Evolutionary conservation across 2,888 invertebrate genomes (phyloP).

Genomic region (Rhamnusium bicolor): DNA sequence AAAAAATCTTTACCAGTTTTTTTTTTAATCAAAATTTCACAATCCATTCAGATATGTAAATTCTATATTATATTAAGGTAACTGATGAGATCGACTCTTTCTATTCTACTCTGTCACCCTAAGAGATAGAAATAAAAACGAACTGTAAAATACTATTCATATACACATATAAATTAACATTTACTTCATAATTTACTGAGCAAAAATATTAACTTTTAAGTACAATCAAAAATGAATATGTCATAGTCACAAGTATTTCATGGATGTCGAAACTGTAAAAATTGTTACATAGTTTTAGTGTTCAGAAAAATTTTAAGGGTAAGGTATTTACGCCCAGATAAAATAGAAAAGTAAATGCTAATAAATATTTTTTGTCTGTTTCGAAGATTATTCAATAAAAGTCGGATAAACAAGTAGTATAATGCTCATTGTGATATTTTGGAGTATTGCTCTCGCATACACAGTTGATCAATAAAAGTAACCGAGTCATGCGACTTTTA

Average conservation of each 20-base stretch:
- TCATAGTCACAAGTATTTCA: not conserved
- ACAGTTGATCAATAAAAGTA: too few relatives aligned
- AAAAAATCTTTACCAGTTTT: not conserved
- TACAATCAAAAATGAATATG: not conserved
- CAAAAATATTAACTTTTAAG: not conserved
- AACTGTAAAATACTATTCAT: not conserved
- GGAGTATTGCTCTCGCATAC: too few relatives aligned
- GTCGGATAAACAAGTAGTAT: too few relatives aligned
- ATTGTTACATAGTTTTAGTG: not conserved
- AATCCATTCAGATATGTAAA: not conserved
- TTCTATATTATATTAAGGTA: not conserved
- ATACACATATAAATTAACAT: not conserved
- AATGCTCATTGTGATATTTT: too few relatives aligned
- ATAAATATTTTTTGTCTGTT: not conserved
- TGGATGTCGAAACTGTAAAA: not conserved
- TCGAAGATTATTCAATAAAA: not conserved
- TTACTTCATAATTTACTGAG: not conserved
- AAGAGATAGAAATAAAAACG: slow-evolving; percentile 3
- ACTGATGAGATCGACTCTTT: not conserved
- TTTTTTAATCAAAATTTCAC: not conserved
- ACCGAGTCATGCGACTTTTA: not conserved
- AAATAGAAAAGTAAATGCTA: not conserved
- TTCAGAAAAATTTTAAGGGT: too few relatives aligned
- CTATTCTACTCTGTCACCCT: not conserved
- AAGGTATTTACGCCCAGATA: not conserved